phyloP scores from a whole-genome alignment of 2,888 invertebrate genomes.

The Tachystola acroxantha region DNA sequence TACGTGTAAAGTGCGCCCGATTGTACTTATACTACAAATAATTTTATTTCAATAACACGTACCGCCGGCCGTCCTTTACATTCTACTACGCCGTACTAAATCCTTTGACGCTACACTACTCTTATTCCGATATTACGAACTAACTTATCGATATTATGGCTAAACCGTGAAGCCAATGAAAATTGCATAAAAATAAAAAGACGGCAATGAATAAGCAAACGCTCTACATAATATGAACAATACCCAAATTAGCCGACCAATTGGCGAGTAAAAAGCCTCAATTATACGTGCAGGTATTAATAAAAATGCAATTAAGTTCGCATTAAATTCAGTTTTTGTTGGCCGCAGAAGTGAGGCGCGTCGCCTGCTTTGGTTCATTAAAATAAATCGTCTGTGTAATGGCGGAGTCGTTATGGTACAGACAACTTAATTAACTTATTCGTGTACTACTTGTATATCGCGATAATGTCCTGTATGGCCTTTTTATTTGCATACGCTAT shows the following conservation, averaged over 20 bases:
- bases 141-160: too few species aligned
- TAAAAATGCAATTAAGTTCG: conserved; percentile 44
- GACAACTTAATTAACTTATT: conserved; percentile 41
- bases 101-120: too few species aligned
- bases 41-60: too few species aligned
- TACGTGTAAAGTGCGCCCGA: too few species aligned
- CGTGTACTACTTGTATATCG: conserved; percentile 19
- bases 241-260: conserved; percentile 27
- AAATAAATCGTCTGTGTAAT: conserved; percentile 43
- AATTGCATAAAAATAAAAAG: too few species aligned
- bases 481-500: conserved; percentile 14
- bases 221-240: conserved; percentile 8
- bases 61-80: too few species aligned
- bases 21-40: too few species aligned
- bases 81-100: too few species aligned
- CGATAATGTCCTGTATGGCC: conserved; percentile 1
- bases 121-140: too few species aligned
- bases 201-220: too few species aligned
- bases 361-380: conserved; percentile 31
- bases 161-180: too few species aligned
- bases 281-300: conserved; percentile 31
- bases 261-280: conserved; percentile 25
- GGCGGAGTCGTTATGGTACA: conserved; percentile 31
- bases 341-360: conserved; percentile 27
- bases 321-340: conserved; percentile 37